Evolutionary conservation across 2,888 invertebrate species (phyloP).

Genomic region (Meteorus cinctellus): DNA sequence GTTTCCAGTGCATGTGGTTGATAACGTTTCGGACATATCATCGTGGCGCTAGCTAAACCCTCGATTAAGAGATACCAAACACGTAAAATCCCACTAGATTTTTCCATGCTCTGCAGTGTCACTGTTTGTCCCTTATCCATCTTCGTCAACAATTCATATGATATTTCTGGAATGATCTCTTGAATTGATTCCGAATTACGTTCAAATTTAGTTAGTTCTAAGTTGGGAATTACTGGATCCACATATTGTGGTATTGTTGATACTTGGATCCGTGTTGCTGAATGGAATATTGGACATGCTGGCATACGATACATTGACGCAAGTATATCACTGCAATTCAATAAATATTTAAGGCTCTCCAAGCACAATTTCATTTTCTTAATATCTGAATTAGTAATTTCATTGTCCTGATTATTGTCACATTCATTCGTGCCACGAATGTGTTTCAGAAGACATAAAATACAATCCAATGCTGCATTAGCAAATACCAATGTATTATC

Average conservation of each 20-base stretch:
- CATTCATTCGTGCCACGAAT: conserved; percentile 82
- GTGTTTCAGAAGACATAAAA: conserved; percentile 88
- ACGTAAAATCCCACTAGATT: conserved; percentile 87
- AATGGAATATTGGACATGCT: conserved; percentile 93
- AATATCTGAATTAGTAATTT: conserved; percentile 51
- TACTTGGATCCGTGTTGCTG: conserved; percentile 88
- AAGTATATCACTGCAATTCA: conserved; percentile 90
- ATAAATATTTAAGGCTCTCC: conserved; percentile 88
- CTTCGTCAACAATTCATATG: conserved; percentile 77
- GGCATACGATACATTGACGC: conserved; percentile 96
- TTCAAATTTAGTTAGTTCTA: conserved; percentile 82
- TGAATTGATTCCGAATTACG: conserved; percentile 77
- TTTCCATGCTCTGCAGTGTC: conserved; percentile 82
- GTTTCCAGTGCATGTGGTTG: conserved; percentile 92
- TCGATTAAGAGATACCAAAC: conserved; percentile 94
- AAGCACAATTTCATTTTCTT: conserved; percentile 77
- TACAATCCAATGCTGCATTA: conserved; percentile 95
- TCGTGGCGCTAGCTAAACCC: conserved; percentile 86
- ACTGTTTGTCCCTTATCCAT: conserved; percentile 75
- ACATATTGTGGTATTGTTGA: conserved; percentile 86
- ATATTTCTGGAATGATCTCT: conserved; percentile 80
- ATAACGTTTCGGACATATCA: conserved; percentile 84
- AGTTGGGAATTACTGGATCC: conserved; percentile 88
- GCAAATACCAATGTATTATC: conserved; percentile 95
- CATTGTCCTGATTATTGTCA: conserved; percentile 63